phyloP scores from a whole-genome alignment of 1,140 invertebrate genomes.

The Eufriesea mexicana region DNA sequence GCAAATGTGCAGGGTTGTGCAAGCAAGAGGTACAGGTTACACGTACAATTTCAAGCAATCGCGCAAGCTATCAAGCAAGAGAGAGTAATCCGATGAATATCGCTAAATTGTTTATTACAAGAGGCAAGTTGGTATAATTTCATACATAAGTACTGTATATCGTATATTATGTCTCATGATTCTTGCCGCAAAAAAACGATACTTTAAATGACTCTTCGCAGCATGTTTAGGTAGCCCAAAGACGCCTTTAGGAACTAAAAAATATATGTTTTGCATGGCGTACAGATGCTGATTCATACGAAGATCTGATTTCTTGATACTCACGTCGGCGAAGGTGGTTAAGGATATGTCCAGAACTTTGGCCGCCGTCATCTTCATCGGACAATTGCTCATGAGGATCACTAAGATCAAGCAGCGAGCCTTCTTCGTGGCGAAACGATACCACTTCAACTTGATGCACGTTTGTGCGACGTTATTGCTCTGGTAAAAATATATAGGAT shows the following conservation, averaged over 20 bases:
- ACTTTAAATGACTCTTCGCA: slow-evolving; percentile 9
- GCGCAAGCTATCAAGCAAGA: too few relatives aligned
- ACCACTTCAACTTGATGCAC: slow-evolving; percentile 65
- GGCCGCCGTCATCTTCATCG: slow-evolving; percentile 66
- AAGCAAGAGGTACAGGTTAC: too few relatives aligned
- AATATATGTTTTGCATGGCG: not conserved
- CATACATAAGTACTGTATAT: too few relatives aligned
- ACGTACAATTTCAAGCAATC: too few relatives aligned
- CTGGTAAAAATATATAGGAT: slow-evolving; percentile 17
- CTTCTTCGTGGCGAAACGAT: slow-evolving; percentile 54
- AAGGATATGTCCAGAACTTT: slow-evolving; percentile 62
- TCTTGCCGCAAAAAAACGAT: not conserved
- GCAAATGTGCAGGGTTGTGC: too few relatives aligned
- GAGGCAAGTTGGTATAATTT: too few relatives aligned
- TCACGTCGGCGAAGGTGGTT: slow-evolving; percentile 52
- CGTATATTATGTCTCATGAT: not conserved
- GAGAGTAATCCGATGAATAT: too few relatives aligned
- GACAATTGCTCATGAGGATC: slow-evolving; percentile 57
- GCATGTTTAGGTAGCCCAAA: slow-evolving; percentile 51
- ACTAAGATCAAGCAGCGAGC: slow-evolving; percentile 60
- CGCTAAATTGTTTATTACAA: too few relatives aligned
- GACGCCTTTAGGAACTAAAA: slow-evolving; percentile 48
- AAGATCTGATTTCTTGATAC: not conserved
- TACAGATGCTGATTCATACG: not conserved
- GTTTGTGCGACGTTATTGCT: slow-evolving; percentile 37